A percentile compares a stretch with the other conserved stretches of the same genome.
phyloP scores from a whole-genome alignment of 1,140 invertebrate species.

The Scylla paramamosain region DNA sequence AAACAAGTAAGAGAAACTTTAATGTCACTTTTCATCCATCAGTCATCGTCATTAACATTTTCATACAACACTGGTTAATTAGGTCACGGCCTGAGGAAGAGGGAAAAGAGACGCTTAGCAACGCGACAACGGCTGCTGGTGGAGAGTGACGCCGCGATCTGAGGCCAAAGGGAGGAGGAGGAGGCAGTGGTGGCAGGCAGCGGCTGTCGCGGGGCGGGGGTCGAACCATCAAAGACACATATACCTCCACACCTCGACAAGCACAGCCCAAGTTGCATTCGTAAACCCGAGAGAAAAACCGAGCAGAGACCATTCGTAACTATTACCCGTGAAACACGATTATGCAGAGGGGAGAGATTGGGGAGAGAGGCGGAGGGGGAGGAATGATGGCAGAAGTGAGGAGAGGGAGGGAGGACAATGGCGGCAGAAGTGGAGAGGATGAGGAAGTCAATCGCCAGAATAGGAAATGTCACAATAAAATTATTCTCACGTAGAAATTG shows the following conservation, averaged over 20 bases:
- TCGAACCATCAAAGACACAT: not conserved
- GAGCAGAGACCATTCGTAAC: not conserved
- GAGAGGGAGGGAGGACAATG: not conserved
- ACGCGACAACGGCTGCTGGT: too few relatives aligned
- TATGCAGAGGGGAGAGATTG: not conserved
- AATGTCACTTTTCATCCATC: too few relatives aligned
- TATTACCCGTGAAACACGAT: conserved; percentile 44
- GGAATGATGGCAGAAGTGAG: not conserved
- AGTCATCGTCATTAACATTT: too few relatives aligned
- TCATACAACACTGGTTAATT: too few relatives aligned
- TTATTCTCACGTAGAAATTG: not conserved
- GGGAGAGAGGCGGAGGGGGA: not conserved
- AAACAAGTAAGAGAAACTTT: too few relatives aligned
- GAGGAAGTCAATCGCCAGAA: conserved; percentile 2
- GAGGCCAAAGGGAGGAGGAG: too few relatives aligned
- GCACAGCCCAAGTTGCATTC: conserved; percentile 21
- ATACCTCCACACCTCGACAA: conserved; percentile 21
- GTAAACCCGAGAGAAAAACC: conserved; percentile 33
- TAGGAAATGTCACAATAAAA: conserved; percentile 6
- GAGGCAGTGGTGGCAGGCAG: not conserved
- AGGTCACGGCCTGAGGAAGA: too few relatives aligned
- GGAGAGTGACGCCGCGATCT: too few relatives aligned
- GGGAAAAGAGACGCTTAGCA: too few relatives aligned
- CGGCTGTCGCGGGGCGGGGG: not conserved
- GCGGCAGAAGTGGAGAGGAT: not conserved